Evolutionary conservation across 2,113 vertebrate genomes (phyloP), one percentile per base, ranked within the genome.

Genomic region (Nasalis larvatus): DNA sequence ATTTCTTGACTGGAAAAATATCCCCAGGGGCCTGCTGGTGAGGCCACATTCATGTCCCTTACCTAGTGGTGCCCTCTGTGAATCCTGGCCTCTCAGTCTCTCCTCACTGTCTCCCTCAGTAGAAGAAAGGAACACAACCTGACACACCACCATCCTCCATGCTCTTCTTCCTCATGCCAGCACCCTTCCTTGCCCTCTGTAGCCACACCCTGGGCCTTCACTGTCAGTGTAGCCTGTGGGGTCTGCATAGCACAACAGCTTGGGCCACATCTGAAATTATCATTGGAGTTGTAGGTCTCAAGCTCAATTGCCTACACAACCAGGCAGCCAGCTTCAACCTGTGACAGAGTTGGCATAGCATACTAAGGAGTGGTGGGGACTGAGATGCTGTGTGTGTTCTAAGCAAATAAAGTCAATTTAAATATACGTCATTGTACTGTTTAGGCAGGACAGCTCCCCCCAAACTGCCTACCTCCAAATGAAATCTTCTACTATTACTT

Each of bases 351-450:
- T 49, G 35, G 54, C 13, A 11, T 20, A 40, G 68, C 40, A 68
- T 45, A 84, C 32, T 56, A 68, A 93, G 25, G 86, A 80, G 71
- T 7, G 2, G 37, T 58, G 60, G 40, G 7, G 27, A 83, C 18
- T 13, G 58, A 86, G 77, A 56, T 77, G 32, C 54, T 54, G 12
- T 66, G 77, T 91, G 35, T 20, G 9, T 86, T 92, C 30, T 66
- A 96, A 97, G 60, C 56, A 96, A 94, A 93, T 80, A 54, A 89
- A 83, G 47, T 86, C 86, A 54, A 69, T 92, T 60, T 40, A 76
- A 87, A 89, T 80, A 87, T 45, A 94, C 86, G 47, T 73, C 91
- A 37, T 89, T 16, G 3, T 83, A 12, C 52, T 94, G 10, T 89
- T 90, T 23, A 80, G 89, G 60, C 71, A 78, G 71, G 83, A 89